A percentile compares a stretch with the other conserved stretches of the same genome.
These are phyloP conservation scores for Microctonus brassicae DNA, from an alignment of 2,888 invertebrate genomes.

Conservation along the genomic window DNA sequence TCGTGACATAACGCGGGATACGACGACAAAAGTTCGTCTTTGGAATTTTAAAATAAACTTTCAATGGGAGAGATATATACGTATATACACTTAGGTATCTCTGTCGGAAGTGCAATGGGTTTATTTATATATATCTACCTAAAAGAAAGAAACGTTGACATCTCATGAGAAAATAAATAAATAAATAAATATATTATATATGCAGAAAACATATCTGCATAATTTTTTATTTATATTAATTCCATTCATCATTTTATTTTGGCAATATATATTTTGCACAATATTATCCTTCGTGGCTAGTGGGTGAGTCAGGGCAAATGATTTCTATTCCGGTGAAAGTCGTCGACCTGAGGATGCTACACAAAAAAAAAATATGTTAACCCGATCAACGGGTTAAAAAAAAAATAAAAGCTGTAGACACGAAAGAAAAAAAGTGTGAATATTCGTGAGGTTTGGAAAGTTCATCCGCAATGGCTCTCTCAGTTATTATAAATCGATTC, in stretches of 20 bases:
- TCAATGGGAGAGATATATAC: background rate
- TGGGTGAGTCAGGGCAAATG: constrained; percentile 22
- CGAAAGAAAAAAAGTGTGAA: background rate
- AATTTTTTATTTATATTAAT: background rate
- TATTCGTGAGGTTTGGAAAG: background rate
- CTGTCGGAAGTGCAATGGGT: background rate
- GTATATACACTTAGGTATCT: no score
- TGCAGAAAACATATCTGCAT: no score
- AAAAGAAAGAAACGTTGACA: constrained; percentile 3
- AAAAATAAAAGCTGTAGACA: background rate
- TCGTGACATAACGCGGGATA: constrained; percentile 53
- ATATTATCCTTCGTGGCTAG: background rate
- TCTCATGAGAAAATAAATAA: background rate
- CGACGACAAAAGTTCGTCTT: background rate
- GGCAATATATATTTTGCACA: background rate
- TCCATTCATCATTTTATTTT: constrained; percentile 1
- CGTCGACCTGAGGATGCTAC: constrained; percentile 31
- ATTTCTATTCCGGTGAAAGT: constrained; percentile 47
- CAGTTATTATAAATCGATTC: background rate
- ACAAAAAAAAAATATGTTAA: background rate
- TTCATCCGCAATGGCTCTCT: background rate
- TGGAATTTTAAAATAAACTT: constrained; percentile 20
- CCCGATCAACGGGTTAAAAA: background rate
- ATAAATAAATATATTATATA: background rate
- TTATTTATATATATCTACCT: background rate